Conservation (phyloP, 2,888 invertebrate genomes). For the Epinotia nisella region DNA sequence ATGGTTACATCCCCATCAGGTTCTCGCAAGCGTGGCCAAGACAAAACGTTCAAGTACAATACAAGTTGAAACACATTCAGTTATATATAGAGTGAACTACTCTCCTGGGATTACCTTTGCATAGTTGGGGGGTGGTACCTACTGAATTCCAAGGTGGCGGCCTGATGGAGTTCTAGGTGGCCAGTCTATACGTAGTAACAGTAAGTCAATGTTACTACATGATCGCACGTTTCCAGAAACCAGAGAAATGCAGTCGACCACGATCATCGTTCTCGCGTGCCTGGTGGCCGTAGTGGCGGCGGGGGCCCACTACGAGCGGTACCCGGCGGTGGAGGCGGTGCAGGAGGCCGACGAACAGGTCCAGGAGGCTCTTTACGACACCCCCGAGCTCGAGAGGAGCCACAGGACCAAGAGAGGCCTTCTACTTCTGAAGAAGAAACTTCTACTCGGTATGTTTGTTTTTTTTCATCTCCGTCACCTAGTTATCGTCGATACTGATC, state of each 20-base stretch:
- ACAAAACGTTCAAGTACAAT: neutral
- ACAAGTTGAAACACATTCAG: neutral
- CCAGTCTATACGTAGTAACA: too few species aligned
- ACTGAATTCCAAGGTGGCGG: too few species aligned
- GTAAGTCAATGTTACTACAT: neutral
- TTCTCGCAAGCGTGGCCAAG: neutral
- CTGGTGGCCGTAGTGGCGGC: constrained; percentile 69
- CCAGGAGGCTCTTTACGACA: constrained; percentile 61
- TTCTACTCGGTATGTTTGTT: constrained; percentile 70
- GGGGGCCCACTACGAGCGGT: constrained; percentile 57
- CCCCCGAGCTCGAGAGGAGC: constrained; percentile 68
- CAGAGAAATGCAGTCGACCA: constrained; percentile 73
- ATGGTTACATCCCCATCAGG: neutral
- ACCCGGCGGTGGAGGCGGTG: constrained; percentile 57
- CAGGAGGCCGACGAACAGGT: constrained; percentile 51
- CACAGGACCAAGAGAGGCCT: constrained; percentile 74
- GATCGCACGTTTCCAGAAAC: constrained; percentile 51
- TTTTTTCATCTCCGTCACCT: neutral
- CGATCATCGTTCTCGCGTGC: constrained; percentile 72
- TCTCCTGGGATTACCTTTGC: too few species aligned
- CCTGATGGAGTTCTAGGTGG: too few species aligned
- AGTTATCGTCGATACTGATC: neutral
- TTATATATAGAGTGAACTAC: too few species aligned
- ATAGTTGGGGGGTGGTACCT: too few species aligned
- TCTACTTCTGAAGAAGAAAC: constrained; percentile 75